phyloP scores from a whole-genome alignment of 2,797 vertebrate genomes.

The Myotis findleyi region DNA sequence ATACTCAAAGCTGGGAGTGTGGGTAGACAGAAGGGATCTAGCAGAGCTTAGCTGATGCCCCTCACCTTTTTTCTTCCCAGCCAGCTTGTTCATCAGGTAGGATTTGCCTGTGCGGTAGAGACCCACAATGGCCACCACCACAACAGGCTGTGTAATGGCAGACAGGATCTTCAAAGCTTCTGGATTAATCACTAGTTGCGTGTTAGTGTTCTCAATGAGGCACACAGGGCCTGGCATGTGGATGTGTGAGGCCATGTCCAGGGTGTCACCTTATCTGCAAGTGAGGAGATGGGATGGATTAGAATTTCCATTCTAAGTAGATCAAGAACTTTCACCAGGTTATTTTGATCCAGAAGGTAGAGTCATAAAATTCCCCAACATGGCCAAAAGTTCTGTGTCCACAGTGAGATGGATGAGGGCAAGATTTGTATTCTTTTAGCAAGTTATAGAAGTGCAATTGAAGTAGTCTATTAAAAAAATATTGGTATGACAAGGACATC shows the following conservation, averaged over 20 bases:
- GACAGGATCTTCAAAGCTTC: slow-evolving; percentile 68
- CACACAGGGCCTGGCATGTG: slow-evolving; percentile 65
- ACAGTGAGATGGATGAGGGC: neutral
- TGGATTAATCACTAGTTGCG: neutral
- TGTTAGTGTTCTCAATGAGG: slow-evolving; percentile 61
- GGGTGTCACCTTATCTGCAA: slow-evolving; percentile 11
- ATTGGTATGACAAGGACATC: neutral
- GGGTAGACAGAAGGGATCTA: rapidly evolving
- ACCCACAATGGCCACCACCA: slow-evolving; percentile 80
- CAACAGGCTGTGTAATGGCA: slow-evolving; percentile 65
- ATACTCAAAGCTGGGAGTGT: neutral
- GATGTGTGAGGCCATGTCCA: slow-evolving; percentile 31
- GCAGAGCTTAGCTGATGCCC: neutral
- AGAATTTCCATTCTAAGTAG: neutral
- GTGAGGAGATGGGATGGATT: neutral
- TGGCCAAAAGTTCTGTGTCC: neutral
- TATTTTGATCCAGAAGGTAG: neutral
- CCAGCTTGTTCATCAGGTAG: slow-evolving; percentile 83
- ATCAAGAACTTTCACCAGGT: neutral
- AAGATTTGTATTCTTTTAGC: neutral
- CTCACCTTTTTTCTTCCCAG: slow-evolving; percentile 69
- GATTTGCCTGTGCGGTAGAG: slow-evolving; percentile 81
- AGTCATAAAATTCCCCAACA: neutral
- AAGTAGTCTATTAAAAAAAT: neutral
- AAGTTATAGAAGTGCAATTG: neutral